Percentiles rank a stretch among this genome's conserved stretches.
These are phyloP conservation scores for Neotoxoptera formosana DNA, from an alignment of 1,140 invertebrate species.

Conservation along the genomic window DNA sequence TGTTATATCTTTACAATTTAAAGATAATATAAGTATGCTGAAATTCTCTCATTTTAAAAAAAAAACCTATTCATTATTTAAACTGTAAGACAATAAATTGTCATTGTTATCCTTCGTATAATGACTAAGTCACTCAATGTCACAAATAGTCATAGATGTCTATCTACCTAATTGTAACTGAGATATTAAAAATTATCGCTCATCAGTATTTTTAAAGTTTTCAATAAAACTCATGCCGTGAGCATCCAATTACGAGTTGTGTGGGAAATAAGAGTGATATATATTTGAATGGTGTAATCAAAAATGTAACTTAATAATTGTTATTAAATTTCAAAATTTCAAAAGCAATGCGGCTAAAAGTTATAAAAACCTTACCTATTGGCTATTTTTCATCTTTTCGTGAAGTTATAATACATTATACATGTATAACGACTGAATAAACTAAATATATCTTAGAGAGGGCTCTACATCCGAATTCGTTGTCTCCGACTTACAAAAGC, in stretches of 20 bases:
- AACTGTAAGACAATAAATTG: background rate
- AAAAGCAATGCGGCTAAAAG: background rate
- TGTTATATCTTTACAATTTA: background rate
- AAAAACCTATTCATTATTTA: background rate
- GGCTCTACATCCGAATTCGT: too few relatives aligned
- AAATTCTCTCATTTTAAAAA: background rate
- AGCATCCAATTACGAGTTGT: background rate
- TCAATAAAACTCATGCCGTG: background rate
- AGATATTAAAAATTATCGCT: conserved; percentile 8
- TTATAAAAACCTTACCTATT: background rate
- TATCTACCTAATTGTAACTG: background rate
- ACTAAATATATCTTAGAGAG: background rate
- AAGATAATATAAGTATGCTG: background rate
- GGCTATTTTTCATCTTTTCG: background rate
- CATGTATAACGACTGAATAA: background rate
- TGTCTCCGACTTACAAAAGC: too few relatives aligned
- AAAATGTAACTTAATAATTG: background rate
- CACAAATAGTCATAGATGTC: background rate
- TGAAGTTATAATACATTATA: background rate
- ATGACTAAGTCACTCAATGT: background rate
- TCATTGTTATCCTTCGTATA: background rate
- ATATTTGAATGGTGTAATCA: background rate
- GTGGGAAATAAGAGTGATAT: background rate
- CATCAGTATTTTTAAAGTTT: background rate
- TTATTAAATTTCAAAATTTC: background rate